Percentiles rank a stretch among this genome's conserved stretches.
Evolutionary conservation across 1,140 invertebrate species (phyloP).

Genomic region (Drosophila auraria): DNA sequence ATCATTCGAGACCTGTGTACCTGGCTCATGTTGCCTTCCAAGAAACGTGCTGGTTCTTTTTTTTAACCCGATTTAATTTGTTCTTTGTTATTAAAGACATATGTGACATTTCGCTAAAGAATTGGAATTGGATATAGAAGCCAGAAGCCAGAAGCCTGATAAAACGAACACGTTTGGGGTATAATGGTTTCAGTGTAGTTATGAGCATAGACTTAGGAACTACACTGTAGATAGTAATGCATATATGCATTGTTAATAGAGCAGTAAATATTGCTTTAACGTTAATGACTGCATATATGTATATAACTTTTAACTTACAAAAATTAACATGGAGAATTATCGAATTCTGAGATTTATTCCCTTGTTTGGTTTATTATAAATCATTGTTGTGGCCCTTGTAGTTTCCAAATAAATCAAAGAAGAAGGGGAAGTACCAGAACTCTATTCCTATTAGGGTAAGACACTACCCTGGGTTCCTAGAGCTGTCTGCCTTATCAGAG

Average conservation of each 20-base stretch:
- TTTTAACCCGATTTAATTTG: neutral
- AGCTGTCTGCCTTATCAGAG: no score
- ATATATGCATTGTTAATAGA: neutral
- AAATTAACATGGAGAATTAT: neutral
- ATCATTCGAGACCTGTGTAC: neutral
- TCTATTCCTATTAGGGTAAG: neutral
- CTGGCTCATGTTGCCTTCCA: neutral
- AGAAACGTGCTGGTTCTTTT: neutral
- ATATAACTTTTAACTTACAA: neutral
- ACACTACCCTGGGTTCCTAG: neutral
- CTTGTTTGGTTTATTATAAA: neutral
- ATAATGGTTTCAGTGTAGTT: neutral
- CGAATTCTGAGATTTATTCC: neutral
- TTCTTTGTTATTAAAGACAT: neutral
- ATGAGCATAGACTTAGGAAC: neutral
- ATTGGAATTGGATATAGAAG: no score
- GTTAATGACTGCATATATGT: no score
- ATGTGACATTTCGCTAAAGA: neutral
- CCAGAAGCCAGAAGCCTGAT: neutral
- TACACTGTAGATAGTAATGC: neutral
- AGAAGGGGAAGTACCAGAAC: neutral
- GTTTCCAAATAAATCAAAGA: neutral
- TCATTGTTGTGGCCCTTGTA: neutral
- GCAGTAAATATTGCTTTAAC: constrained; percentile 1
- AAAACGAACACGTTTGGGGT: neutral